phyloP scores from a whole-genome alignment of 1,140 invertebrate species.

The Steinernema khuongi region DNA sequence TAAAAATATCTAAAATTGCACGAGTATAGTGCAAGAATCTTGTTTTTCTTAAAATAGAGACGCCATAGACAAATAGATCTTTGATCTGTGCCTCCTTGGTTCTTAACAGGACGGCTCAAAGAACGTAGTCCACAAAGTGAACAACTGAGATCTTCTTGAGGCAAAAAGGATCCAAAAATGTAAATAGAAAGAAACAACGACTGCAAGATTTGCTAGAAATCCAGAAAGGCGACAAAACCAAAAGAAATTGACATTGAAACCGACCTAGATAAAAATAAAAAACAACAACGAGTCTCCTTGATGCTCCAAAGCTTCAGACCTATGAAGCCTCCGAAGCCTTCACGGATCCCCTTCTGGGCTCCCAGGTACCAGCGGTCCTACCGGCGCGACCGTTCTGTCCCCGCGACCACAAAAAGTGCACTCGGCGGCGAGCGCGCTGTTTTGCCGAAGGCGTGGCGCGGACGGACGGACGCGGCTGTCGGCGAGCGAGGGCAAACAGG shows the following conservation, averaged over 20 bases:
- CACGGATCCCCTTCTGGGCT: background rate
- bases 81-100: too few species aligned
- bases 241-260: slow-evolving; percentile 10
- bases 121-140: too few species aligned
- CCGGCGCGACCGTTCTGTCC: background rate
- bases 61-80: too few species aligned
- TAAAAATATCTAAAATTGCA: too few species aligned
- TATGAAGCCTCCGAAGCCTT: too few species aligned
- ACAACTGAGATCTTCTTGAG: slow-evolving; percentile 14
- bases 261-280: background rate
- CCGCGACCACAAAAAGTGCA: slow-evolving; percentile 5
- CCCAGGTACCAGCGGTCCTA: background rate
- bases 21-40: too few species aligned
- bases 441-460: background rate
- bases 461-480: background rate
- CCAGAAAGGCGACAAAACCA: slow-evolving; percentile 13
- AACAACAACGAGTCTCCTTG: background rate
- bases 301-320: slow-evolving; percentile 10
- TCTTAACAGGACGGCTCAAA: too few species aligned
- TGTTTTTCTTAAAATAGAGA: too few species aligned
- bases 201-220: too few species aligned
- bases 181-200: slow-evolving; percentile 5
- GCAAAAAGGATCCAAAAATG: slow-evolving; percentile 20
- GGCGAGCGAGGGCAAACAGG: too few species aligned
- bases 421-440: background rate